Evolutionary conservation across 2,113 vertebrate genomes (phyloP).

Genomic region (Aegotheles bennettii): DNA sequence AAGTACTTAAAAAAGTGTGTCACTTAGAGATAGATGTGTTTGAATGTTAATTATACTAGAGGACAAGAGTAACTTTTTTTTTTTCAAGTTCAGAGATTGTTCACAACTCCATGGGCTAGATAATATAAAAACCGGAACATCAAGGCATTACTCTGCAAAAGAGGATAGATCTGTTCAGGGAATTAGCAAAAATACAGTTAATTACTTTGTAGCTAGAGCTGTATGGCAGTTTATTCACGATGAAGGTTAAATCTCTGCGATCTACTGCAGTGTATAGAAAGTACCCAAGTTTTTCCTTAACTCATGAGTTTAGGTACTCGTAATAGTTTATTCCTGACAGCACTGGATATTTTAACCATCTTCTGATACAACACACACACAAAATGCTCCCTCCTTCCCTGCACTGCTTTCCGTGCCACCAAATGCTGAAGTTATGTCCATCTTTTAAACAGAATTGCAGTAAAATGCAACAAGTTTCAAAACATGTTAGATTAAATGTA

Average conservation of each 20-base stretch:
- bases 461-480: neutral
- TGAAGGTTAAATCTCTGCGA: neutral
- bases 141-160: neutral
- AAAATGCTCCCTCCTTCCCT: neutral
- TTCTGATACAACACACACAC: neutral
- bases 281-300: neutral
- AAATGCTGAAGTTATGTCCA: neutral
- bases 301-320: neutral
- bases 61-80: neutral
- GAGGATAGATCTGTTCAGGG: neutral
- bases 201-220: neutral
- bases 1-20: constrained; percentile 6
- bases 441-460: neutral
- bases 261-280: neutral
- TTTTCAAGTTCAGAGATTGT: neutral
- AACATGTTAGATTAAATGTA: neutral
- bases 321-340: neutral
- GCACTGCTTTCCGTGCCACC: too few relatives aligned
- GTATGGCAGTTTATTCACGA: neutral
- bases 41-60: neutral
- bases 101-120: neutral
- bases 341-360: neutral
- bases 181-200: neutral
- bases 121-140: neutral
- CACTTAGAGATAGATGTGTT: neutral